Evolutionary conservation across 2,888 invertebrate genomes (phyloP).

Genomic region (Portevinia maculata): DNA sequence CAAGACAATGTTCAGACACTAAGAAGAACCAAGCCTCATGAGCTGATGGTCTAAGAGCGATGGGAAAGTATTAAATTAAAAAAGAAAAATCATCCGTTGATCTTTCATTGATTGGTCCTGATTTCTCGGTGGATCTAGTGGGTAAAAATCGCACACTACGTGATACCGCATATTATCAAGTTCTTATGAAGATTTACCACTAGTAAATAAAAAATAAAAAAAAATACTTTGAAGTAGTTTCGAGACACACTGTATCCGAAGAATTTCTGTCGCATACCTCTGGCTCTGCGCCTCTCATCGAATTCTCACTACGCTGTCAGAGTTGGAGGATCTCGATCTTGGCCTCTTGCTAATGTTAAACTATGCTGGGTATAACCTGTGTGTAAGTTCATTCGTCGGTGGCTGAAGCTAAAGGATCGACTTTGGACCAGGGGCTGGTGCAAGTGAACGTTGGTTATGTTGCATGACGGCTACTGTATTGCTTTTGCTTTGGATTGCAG

Average conservation of each 20-base stretch:
- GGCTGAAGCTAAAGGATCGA: constrained; percentile 18
- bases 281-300: constrained; percentile 44
- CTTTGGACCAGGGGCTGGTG: not conserved
- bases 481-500: constrained; percentile 66
- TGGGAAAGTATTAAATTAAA: too few relatives aligned
- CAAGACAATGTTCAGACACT: too few relatives aligned
- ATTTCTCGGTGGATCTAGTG: too few relatives aligned
- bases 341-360: constrained; percentile 66
- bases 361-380: constrained; percentile 65
- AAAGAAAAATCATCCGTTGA: too few relatives aligned
- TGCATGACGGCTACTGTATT: constrained; percentile 74
- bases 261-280: constrained; percentile 56
- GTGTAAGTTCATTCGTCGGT: constrained; percentile 46
- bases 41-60: too few relatives aligned
- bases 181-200: too few relatives aligned
- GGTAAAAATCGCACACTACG: too few relatives aligned
- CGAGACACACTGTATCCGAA: constrained; percentile 48
- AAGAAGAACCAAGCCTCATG: too few relatives aligned
- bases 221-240: not conserved
- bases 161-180: too few relatives aligned
- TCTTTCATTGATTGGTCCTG: too few relatives aligned
- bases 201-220: not conserved
- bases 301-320: constrained; percentile 31
- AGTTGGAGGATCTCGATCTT: constrained; percentile 66
- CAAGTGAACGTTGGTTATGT: constrained; percentile 59